These are phyloP conservation scores for Porites evermanni DNA, from an alignment of 92 coral and sea anemone species.

Conservation along the genomic window DNA sequence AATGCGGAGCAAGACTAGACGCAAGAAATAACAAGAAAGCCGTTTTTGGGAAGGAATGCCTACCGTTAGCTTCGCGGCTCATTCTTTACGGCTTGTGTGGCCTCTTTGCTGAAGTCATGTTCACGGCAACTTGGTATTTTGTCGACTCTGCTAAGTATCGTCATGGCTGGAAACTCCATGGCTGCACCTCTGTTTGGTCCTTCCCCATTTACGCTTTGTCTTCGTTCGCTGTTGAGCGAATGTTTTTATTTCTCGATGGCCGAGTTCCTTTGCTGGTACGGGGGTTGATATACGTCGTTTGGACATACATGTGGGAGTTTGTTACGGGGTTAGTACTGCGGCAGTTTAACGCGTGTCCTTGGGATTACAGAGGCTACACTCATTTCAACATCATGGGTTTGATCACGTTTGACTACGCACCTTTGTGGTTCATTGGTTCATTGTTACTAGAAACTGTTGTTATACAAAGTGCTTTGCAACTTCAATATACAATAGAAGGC, in stretches of 20 bases:
- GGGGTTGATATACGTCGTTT: conserved; percentile 82
- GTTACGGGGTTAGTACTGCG: conserved; percentile 82
- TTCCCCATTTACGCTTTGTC: conserved; percentile 95
- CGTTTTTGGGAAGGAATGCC: conserved; percentile 6
- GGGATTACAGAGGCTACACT: conserved; percentile 95
- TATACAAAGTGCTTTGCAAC: conserved; percentile 86
- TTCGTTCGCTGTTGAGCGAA: conserved; percentile 75
- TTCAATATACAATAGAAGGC: conserved; percentile 66
- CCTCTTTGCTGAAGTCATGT: conserved; percentile 93
- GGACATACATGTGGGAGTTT: conserved; percentile 97
- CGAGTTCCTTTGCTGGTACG: conserved; percentile 79
- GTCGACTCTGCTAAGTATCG: conserved; percentile 84
- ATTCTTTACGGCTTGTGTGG: conserved; percentile 95
- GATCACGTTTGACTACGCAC: conserved; percentile 96
- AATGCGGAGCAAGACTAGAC: conserved; percentile 12
- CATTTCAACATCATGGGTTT: conserved; percentile 87
- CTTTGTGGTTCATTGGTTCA: conserved; percentile 91
- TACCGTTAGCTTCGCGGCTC: conserved; percentile 82
- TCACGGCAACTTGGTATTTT: conserved; percentile 97
- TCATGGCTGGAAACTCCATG: conserved; percentile 97
- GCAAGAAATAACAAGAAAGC: not conserved
- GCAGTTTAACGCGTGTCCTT: conserved; percentile 95
- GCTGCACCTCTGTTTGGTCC: conserved; percentile 97
- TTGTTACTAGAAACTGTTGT: conserved; percentile 85
- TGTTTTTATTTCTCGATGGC: conserved; percentile 77